Evolutionary conservation across 2,797 vertebrate genomes (phyloP), one percentile per base, ranked within the genome.

Genomic region (Pipistrellus nathusii): DNA sequence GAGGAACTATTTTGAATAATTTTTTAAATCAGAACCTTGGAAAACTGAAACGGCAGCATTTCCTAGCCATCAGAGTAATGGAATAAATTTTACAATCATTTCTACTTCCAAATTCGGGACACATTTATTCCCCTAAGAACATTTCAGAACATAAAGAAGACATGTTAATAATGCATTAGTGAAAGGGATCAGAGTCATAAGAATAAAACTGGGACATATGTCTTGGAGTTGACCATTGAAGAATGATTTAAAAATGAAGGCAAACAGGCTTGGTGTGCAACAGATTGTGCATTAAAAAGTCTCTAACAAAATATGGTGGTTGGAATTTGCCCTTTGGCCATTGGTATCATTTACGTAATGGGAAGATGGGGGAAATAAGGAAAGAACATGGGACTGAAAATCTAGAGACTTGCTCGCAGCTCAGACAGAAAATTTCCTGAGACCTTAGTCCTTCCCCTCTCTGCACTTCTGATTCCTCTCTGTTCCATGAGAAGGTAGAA

Each of bases 91-190:
- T 84, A 96, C 20, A 88, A 64, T 94, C 83, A 92, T 91, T 92
- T 97, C 91, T 80, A 96, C 88, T 87, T 95, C 80, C 72, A 92
- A 93, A 96, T 96, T 91, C 91, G 85, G 84, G 62, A 76, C 75
- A 94, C 73, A 78, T 57, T 85, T 83, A 94, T 85, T 85, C 46
- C 82, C 46, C 48, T 38, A 59, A 94, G 91, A 95, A 97, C 71
- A 89, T 91, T 94, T 86, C 72, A 82, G 92, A 94, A 93, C 84
- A 95, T 72, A 93, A 95, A 94, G 62, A 95, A 92, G 85, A 84
- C 55, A 81, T 66, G 85, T 81, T 96, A 96, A 94, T 96, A 89
- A 96, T 93, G 71, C 77, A 94, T 96, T 92, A 66, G 72, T 53
- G 85, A 90, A 81, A 94, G 80, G 23, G 93, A 94, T 66, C 84